Conservation (phyloP, 92 coral and sea anemone genomes). For the Parazoanthus atlanticus region DNA sequence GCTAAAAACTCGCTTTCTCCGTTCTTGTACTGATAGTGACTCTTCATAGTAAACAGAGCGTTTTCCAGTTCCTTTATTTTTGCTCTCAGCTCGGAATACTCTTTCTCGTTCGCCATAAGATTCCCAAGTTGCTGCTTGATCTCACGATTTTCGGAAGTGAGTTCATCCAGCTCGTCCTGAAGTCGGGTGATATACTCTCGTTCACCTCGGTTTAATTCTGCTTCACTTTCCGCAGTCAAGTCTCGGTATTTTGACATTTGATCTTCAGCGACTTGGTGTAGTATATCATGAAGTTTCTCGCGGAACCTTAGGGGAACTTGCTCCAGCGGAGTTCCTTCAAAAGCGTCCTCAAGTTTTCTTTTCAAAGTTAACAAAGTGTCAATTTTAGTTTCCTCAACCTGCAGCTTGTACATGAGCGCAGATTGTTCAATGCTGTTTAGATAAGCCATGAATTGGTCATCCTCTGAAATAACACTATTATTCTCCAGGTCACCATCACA, state of each 20-base stretch:
- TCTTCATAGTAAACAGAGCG: constrained; percentile 76
- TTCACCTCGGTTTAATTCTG: constrained; percentile 63
- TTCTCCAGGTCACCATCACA: constrained; percentile 63
- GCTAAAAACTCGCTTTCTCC: constrained; percentile 93
- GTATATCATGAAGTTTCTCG: constrained; percentile 87
- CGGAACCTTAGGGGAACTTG: constrained; percentile 87
- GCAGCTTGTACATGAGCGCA: constrained; percentile 85
- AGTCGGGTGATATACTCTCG: constrained; percentile 66
- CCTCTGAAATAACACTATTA: constrained; percentile 34
- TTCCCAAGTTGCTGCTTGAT: constrained; percentile 68
- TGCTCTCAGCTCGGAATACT: constrained; percentile 70
- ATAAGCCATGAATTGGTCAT: constrained; percentile 91
- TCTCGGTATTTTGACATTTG: constrained; percentile 84
- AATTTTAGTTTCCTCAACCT: constrained; percentile 93
- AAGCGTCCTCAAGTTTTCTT: constrained; percentile 82
- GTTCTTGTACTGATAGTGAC: constrained; percentile 81
- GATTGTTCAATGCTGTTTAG: constrained; percentile 91
- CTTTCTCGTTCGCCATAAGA: constrained; percentile 64
- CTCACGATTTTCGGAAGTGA: constrained; percentile 70
- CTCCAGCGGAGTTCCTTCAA: constrained; percentile 91
- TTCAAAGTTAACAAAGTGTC: constrained; percentile 86
- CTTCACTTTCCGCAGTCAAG: constrained; percentile 60
- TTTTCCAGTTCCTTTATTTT: constrained; percentile 75
- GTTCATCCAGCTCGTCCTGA: constrained; percentile 68
- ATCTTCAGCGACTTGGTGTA: constrained; percentile 81